Base-by-base conservation (phyloP, 2,113 vertebrate species). In the Heliornis fulica region DNA sequence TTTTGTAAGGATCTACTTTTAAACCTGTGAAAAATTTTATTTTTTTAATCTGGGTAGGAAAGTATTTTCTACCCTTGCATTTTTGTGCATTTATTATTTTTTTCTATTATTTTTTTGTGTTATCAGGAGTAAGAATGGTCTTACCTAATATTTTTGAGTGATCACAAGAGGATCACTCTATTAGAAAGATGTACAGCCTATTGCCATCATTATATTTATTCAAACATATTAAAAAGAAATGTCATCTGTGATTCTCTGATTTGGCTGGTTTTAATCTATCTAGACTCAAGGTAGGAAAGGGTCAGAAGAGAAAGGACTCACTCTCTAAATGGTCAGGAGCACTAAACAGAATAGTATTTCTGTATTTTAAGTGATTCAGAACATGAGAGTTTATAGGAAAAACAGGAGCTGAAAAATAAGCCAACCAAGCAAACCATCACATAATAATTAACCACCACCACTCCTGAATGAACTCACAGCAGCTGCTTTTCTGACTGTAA, bases 391-490 rank as follows among this genome's bases (percentile, higher is more conserved):
- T n/a, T 68, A 28, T 23, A 66, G 25, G 17, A 68, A 63, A 82
- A 83, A 14, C 10, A 56, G 21, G 78, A 77, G 19, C 21, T 53
- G n/a, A 80, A 57, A 76, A 76, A 63, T 41, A 46, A 23, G 41
- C 22, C 1, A 2, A 80, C 15, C 25, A 50, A 50, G 7, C 5
- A 66, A 76, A 71, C 26, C 14, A 23, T 13, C 32, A 54, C 64
- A n/a, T 38, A 45, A 54, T 25, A 57, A 46, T 8, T 40, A 66
- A 71, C 4, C 3, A 36, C 10, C 21, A 21, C 3, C 19, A 34
- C 12, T 4, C 17, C 1, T 1, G 0, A 84, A 41, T 1, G 5
- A 63, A 6, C 20, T 90, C 64, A 43, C 28, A 87, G n/a, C 43
- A 81, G 19, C 32, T 72, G 28, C 10, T 71, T 77, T 77, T 63